Conservation (phyloP, 1,140 invertebrate species). For the Lepidurus couesii region DNA sequence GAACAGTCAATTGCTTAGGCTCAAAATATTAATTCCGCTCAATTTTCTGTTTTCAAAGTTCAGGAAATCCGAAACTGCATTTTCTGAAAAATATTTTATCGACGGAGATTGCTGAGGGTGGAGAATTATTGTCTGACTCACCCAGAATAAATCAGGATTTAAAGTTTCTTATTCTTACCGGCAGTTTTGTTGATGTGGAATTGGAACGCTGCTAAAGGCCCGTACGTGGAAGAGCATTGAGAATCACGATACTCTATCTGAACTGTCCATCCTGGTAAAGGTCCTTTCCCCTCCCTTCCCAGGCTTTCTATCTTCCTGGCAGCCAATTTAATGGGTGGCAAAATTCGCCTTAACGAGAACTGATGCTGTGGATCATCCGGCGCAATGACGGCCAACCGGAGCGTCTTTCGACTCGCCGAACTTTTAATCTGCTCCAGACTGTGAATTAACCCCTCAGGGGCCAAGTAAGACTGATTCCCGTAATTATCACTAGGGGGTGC, state of each 20-base stretch:
- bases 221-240: conserved; percentile 68
- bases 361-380: conserved; percentile 56
- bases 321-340: conserved; percentile 67
- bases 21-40: too few species aligned
- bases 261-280: conserved; percentile 60
- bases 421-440: neutral
- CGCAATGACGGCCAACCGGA: conserved; percentile 61
- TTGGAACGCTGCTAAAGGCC: conserved; percentile 70
- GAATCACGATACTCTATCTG: conserved; percentile 64
- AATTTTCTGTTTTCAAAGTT: too few species aligned
- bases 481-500: neutral
- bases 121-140: too few species aligned
- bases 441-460: neutral
- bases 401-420: conserved; percentile 41
- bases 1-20: too few species aligned
- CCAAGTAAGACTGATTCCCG: neutral
- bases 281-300: conserved; percentile 50
- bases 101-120: too few species aligned
- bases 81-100: too few species aligned
- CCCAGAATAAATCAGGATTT: too few species aligned
- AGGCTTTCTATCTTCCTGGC: conserved; percentile 52
- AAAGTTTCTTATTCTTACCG: conserved; percentile 47
- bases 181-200: conserved; percentile 62
- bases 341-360: conserved; percentile 60
- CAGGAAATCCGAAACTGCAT: too few species aligned